These are phyloP conservation scores for Diarsia mendica DNA, from an alignment of 2,888 invertebrate species.

Conservation along the genomic window DNA sequence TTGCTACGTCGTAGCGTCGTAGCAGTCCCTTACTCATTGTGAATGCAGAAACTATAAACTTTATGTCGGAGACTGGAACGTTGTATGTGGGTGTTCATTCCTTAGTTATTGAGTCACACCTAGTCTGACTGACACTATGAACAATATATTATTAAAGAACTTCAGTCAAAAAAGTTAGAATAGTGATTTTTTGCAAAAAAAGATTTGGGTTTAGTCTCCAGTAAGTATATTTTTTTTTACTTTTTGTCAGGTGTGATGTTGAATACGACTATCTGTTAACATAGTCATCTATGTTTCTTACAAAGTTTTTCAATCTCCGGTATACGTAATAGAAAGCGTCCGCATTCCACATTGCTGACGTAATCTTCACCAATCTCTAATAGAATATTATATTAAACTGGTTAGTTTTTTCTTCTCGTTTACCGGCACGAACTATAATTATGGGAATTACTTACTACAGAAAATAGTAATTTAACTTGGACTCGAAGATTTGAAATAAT, in stretches of 20 bases:
- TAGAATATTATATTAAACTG: neutral
- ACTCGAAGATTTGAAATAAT: neutral
- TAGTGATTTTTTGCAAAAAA: neutral
- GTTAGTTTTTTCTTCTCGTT: neutral
- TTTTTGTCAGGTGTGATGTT: neutral
- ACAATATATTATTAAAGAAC: neutral
- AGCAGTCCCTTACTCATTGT: neutral
- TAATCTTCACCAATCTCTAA: neutral
- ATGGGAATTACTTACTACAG: neutral
- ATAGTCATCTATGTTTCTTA: neutral
- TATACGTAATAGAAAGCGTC: neutral
- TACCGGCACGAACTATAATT: neutral
- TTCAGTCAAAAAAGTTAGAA: neutral
- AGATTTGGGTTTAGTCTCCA: neutral
- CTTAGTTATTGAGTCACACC: neutral
- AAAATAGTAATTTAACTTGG: neutral
- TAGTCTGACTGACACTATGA: neutral
- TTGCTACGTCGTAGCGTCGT: constrained; percentile 17
- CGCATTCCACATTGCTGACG: neutral
- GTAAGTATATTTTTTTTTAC: neutral
- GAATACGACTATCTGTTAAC: neutral
- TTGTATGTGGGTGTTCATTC: neutral
- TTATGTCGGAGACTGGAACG: neutral
- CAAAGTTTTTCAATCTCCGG: constrained; percentile 5
- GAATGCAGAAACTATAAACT: constrained; percentile 16